Conservation (phyloP, 2,888 invertebrate genomes). For the Actias luna region DNA sequence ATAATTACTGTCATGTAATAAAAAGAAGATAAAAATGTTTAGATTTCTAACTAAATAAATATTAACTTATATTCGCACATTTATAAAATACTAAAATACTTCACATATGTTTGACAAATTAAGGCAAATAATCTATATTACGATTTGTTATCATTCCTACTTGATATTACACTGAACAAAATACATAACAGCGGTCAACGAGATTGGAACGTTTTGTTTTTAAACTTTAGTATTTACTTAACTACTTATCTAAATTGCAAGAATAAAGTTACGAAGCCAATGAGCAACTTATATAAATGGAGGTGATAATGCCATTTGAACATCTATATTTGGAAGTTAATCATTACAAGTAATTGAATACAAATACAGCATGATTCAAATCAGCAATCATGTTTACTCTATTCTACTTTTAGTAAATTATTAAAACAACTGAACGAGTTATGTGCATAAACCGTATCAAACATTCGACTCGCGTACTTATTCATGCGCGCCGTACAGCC, state of each 20-base stretch:
- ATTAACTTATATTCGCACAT: not conserved
- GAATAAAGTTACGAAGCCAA: conserved; percentile 10
- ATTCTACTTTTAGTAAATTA: conserved; percentile 6
- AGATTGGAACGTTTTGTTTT: not conserved
- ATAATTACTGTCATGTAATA: not conserved
- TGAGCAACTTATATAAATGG: not conserved
- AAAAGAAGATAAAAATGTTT: not conserved
- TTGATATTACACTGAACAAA: too few species aligned
- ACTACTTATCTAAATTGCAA: conserved; percentile 23
- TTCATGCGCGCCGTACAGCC: conserved; percentile 29
- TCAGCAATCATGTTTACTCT: not conserved
- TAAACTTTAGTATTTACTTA: not conserved
- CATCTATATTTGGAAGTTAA: not conserved
- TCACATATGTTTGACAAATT: too few species aligned
- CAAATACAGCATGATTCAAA: not conserved
- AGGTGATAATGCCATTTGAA: not conserved
- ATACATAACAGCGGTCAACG: not conserved
- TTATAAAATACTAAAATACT: not conserved
- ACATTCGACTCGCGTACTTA: conserved; percentile 38
- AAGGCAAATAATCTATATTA: too few species aligned
- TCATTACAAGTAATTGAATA: not conserved
- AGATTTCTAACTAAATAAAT: not conserved
- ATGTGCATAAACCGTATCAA: conserved; percentile 38
- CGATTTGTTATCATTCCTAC: too few species aligned
- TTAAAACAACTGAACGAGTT: conserved; percentile 24